Evolutionary conservation across 2,888 invertebrate genomes (phyloP).

Genomic region (Heteropelma amictum): DNA sequence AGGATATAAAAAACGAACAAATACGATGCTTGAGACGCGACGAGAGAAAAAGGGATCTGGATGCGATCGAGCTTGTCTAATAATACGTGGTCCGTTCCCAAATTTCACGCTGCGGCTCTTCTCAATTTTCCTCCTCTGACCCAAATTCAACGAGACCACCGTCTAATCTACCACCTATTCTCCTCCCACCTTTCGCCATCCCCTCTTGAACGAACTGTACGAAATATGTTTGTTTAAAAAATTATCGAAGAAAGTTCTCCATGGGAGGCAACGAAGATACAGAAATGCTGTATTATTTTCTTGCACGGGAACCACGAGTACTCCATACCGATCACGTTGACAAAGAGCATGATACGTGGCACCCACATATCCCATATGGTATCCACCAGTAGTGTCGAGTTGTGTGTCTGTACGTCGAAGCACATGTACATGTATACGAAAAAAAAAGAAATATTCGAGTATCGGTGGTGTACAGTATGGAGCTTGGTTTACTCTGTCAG

Average conservation of each 20-base stretch:
- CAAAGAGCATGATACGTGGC: conserved; percentile 44
- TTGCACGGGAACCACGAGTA: conserved; percentile 39
- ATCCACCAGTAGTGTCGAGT: conserved; percentile 32
- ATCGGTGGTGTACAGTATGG: conserved; percentile 56
- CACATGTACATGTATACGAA: conserved; percentile 42
- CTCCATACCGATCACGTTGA: conserved; percentile 25
- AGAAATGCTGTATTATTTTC: conserved; percentile 28
- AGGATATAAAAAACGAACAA: too few species aligned
- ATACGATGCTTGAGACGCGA: too few species aligned
- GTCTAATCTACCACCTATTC: conserved; percentile 50
- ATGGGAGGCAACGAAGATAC: conserved; percentile 59
- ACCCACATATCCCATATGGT: conserved; percentile 49
- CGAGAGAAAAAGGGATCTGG: too few species aligned
- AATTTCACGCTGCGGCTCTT: background rate
- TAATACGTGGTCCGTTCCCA: conserved; percentile 10
- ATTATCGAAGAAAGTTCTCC: conserved; percentile 75
- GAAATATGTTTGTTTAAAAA: conserved; percentile 75
- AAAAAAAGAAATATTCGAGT: background rate
- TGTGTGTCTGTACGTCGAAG: too few species aligned
- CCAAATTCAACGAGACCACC: conserved; percentile 54
- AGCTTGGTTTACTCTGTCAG: conserved; percentile 53
- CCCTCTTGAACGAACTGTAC: conserved; percentile 21
- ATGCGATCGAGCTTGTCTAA: conserved; percentile 7
- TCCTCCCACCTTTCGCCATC: conserved; percentile 51
- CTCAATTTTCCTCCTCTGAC: conserved; percentile 49